These are phyloP conservation scores for Drymodes brunneopygia DNA, from an alignment of 2,113 vertebrate species.

Conservation along the genomic window DNA sequence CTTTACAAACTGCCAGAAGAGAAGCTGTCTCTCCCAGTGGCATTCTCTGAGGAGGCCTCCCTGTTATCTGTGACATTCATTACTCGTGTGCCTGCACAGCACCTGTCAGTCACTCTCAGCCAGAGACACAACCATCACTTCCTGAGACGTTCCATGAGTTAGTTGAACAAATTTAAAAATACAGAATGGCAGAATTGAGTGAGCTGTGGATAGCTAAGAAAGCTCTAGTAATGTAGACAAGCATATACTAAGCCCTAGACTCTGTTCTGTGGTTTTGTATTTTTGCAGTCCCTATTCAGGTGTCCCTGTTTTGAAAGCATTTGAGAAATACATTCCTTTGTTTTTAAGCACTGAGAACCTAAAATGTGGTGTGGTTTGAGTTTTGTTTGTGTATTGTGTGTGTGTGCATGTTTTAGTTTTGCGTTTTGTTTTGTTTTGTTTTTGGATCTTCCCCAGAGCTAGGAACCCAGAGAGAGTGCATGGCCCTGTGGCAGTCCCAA, in stretches of 20 bases:
- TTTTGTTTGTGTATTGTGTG: not conserved
- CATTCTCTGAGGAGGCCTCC: not conserved
- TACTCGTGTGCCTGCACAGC: not conserved
- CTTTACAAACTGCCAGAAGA: slow-evolving; percentile 33
- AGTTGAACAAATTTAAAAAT: not conserved
- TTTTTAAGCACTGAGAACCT: not conserved
- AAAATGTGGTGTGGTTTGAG: not conserved
- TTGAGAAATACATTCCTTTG: not conserved
- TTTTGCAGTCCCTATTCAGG: not conserved
- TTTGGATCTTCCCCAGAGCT: not conserved
- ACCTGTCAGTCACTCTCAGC: slow-evolving; percentile 15
- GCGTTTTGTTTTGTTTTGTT: rapidly evolving
- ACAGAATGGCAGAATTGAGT: not conserved
- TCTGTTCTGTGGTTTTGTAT: not conserved
- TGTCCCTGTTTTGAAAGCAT: not conserved
- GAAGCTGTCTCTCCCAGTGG: not conserved
- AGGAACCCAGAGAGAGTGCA: not conserved
- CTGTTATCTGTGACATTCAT: slow-evolving; percentile 9
- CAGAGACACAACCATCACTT: not conserved
- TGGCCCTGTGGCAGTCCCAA: not conserved
- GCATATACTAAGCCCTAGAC: rapidly evolving
- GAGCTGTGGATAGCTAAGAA: not conserved
- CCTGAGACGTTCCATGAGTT: rapidly evolving
- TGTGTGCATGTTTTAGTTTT: not conserved
- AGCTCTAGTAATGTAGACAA: not conserved